Base-by-base conservation (phyloP, 2,888 invertebrate species). In the Rhyacophila evoluta region DNA sequence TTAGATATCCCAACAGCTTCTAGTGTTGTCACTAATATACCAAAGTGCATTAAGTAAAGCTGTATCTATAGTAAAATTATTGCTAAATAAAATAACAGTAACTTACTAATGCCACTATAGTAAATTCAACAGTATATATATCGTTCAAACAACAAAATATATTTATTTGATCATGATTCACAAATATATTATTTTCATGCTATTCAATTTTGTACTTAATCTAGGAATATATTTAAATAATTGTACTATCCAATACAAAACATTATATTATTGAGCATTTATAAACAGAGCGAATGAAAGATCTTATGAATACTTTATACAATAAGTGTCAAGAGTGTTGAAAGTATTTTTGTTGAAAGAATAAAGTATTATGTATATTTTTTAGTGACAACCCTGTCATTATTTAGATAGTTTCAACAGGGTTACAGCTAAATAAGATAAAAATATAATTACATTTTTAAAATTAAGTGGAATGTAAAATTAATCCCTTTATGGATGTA, bases 401-500 rank as follows among this genome's bases (percentile, higher is more conserved):
- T 33, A 25, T 55, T 25, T 41, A 12, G 41, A 3, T 12, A 19
- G 19, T 41, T 41, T 41, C 11, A 10, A 8, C 55, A 55, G 55
- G 25, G 55, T 19, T 55, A 10, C 55, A 55, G 25, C 10, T 55
- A 19, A 55, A 55, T 25, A 33, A 33, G 29, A 8, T 38, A 55
- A 55, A 55, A 55, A 55, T 55, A 55, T 55, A 55, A 55, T 55
- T 55, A 19, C 19, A 19, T 55, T 55, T 55, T 25, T 19, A 19
- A 55, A 19, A 19, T 55, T 55, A 55, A 55, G 55, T 55, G 55
- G 19, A 55, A 55, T 55, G 55, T 55, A 55, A 55, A 19, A 55
- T 55, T 25, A 8, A 55, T 55, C 19, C 55, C 1, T 55, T 55
- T 25, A 55, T 55, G 19, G 25, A 55, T 55, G 55, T 55, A 55